These are phyloP conservation scores for Poecilia gillii DNA, from an alignment of 2,797 vertebrate species.

Conservation along the genomic window DNA sequence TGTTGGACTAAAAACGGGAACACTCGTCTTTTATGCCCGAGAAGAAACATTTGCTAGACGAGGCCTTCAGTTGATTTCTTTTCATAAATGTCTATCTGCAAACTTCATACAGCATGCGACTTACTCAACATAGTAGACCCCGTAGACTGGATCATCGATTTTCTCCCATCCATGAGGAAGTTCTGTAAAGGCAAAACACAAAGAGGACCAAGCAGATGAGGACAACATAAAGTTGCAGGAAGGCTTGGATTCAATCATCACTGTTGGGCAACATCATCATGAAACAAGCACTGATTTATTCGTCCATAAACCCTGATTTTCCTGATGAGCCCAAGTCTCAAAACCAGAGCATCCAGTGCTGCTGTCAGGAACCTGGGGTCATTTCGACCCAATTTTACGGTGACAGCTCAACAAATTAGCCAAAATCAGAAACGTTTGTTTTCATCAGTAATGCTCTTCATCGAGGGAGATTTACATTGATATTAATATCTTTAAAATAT, in stretches of 20 bases:
- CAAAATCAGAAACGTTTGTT: neutral
- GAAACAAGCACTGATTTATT: neutral
- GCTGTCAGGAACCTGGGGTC: neutral
- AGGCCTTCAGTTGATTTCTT: neutral
- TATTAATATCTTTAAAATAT: neutral
- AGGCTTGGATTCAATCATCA: conserved; percentile 2
- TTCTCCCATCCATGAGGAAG: conserved; percentile 98
- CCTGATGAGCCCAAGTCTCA: neutral
- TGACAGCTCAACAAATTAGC: neutral
- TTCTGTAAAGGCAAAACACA: conserved; percentile 79
- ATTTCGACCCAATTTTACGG: neutral
- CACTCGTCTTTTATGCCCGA: neutral
- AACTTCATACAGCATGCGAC: conserved; percentile 62
- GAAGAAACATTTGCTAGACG: neutral
- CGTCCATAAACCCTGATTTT: neutral
- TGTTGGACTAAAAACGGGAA: conserved; percentile 15
- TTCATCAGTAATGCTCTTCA: neutral
- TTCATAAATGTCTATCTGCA: conserved; percentile 2
- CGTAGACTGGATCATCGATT: conserved; percentile 98
- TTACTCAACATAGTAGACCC: conserved; percentile 99
- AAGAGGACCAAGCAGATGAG: conserved; percentile 24
- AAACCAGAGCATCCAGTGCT: neutral
- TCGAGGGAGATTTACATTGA: neutral
- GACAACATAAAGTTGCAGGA: conserved; percentile 21
- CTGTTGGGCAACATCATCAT: neutral